phyloP scores from a whole-genome alignment of 2,797 vertebrate species.

The Channallabes apus region DNA sequence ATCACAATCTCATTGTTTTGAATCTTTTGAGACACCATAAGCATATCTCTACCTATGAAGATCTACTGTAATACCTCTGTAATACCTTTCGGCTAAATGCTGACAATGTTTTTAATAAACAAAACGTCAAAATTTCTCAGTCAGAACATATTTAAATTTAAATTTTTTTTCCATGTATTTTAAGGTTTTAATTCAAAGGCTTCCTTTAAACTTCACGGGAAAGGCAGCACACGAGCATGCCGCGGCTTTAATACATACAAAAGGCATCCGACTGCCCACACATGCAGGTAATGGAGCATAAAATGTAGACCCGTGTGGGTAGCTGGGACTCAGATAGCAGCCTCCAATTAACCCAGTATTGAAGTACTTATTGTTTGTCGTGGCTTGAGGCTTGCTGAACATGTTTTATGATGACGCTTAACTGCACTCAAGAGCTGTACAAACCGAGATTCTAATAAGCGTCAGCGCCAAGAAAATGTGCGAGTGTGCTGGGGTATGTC shows the following conservation, averaged over 20 bases:
- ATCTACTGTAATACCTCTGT: background rate
- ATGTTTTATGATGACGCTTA: slow-evolving; percentile 17
- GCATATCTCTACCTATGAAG: background rate
- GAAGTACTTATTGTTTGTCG: slow-evolving; percentile 33
- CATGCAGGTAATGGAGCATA: slow-evolving; percentile 2
- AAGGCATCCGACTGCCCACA: background rate
- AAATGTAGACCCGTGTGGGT: slow-evolving; percentile 4
- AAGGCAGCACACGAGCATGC: background rate
- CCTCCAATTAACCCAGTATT: slow-evolving; percentile 40
- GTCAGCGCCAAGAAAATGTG: background rate
- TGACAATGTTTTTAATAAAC: too few relatives aligned
- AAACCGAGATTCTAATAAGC: slow-evolving; percentile 13
- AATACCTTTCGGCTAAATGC: too few relatives aligned
- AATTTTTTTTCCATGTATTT: too few relatives aligned
- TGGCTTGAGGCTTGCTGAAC: slow-evolving; percentile 39
- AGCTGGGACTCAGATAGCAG: background rate
- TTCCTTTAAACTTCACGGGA: background rate
- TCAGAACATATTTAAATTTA: too few relatives aligned
- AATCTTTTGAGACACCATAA: background rate
- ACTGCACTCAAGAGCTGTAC: slow-evolving; percentile 20
- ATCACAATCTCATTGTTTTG: background rate
- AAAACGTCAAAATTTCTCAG: background rate
- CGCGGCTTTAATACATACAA: background rate
- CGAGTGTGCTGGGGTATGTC: background rate
- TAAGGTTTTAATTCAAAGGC: background rate